These are phyloP conservation scores for Pao palembangensis DNA, from an alignment of 2,113 vertebrate species.

Conservation along the genomic window DNA sequence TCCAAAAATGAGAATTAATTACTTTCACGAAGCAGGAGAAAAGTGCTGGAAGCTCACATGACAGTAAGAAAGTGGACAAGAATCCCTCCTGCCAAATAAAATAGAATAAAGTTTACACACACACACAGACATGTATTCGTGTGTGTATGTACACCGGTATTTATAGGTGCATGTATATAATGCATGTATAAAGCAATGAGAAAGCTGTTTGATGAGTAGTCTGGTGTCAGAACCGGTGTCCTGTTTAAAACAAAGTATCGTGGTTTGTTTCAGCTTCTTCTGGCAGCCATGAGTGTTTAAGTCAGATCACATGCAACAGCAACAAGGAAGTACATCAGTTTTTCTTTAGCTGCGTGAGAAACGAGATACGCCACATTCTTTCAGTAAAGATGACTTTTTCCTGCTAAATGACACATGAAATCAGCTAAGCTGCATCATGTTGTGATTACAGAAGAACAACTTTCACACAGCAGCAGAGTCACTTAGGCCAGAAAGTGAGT, in stretches of 20 bases:
- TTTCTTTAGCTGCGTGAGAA: neutral
- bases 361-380: slow-evolving; percentile 33
- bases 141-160: neutral
- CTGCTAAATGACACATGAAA: neutral
- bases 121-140: neutral
- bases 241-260: neutral
- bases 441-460: no score
- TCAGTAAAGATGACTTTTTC: neutral
- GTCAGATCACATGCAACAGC: neutral
- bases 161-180: neutral
- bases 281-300: slow-evolving; percentile 9
- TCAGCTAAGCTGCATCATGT: neutral
- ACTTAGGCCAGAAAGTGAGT: no score
- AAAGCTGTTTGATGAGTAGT: neutral
- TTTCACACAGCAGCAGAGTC: no score
- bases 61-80: no score
- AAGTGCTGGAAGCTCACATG: no score
- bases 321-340: slow-evolving; percentile 14
- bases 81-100: no score
- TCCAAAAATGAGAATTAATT: no score
- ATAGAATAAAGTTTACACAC: no score
- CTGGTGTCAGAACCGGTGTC: neutral
- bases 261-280: neutral
- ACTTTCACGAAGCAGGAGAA: no score
- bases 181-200: neutral